Conservation (phyloP, 2,888 invertebrate species). For the Xestia sexstrigata region DNA sequence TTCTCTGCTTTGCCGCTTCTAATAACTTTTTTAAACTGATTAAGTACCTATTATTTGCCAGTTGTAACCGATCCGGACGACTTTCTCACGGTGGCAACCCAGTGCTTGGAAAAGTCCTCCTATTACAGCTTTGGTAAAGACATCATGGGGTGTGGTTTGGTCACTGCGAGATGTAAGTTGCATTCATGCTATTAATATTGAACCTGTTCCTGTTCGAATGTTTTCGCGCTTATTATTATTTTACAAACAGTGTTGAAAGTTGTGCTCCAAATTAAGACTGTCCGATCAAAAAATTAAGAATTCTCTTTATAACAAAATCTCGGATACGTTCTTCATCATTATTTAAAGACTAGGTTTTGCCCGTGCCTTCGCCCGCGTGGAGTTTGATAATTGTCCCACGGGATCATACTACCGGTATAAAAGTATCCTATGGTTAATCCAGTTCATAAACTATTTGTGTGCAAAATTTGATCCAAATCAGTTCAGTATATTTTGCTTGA, state of each 20-base stretch:
- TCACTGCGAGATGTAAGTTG: slow-evolving; percentile 79
- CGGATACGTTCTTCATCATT: neutral
- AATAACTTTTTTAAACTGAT: neutral
- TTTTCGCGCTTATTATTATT: neutral
- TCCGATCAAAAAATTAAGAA: too few relatives aligned
- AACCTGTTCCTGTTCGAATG: too few relatives aligned
- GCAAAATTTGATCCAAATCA: too few relatives aligned
- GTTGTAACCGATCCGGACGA: slow-evolving; percentile 85
- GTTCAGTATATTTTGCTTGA: too few relatives aligned
- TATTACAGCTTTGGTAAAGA: slow-evolving; percentile 83
- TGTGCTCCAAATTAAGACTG: neutral
- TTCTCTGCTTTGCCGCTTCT: neutral
- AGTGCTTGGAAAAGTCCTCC: slow-evolving; percentile 80
- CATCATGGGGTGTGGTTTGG: slow-evolving; percentile 79
- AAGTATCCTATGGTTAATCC: too few relatives aligned
- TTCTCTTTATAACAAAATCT: neutral
- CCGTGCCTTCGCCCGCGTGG: too few relatives aligned
- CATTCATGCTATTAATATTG: neutral
- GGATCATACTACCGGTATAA: too few relatives aligned
- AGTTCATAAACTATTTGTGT: too few relatives aligned
- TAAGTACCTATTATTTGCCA: slow-evolving; percentile 59
- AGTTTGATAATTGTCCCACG: too few relatives aligned
- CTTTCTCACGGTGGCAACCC: slow-evolving; percentile 78
- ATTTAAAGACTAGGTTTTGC: neutral
- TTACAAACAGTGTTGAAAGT: neutral